Percentiles rank a stretch among this genome's conserved stretches.
Evolutionary conservation across 2,113 vertebrate genomes (phyloP).

Genomic region (mouse (Mus musculus)): GRCm39 chr4:132395501-132396000

Average conservation of each 20-base stretch:
- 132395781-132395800: not conserved
- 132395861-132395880: not conserved
- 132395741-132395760: not conserved
- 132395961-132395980: constrained; percentile 35
- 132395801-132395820: not conserved
- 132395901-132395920: constrained; percentile 50
- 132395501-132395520: not conserved
- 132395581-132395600: not conserved
- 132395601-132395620: not conserved
- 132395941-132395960: not conserved
- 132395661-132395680: constrained; percentile 18
- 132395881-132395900: not conserved
- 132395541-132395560: not conserved
- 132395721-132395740: not conserved
- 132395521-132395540: not conserved
- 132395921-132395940: constrained; percentile 47
- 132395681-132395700: not conserved
- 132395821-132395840: not conserved
- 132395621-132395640: not conserved
- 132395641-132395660: not conserved
- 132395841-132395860: not conserved
- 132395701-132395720: constrained; percentile 57
- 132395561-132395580: not conserved
- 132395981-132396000: not conserved
- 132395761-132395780: not conserved